A percentile compares a stretch with the other conserved stretches of the same genome.
Conservation (phyloP, 2,113 vertebrate genomes). For the Lasiurus cinereus region DNA sequence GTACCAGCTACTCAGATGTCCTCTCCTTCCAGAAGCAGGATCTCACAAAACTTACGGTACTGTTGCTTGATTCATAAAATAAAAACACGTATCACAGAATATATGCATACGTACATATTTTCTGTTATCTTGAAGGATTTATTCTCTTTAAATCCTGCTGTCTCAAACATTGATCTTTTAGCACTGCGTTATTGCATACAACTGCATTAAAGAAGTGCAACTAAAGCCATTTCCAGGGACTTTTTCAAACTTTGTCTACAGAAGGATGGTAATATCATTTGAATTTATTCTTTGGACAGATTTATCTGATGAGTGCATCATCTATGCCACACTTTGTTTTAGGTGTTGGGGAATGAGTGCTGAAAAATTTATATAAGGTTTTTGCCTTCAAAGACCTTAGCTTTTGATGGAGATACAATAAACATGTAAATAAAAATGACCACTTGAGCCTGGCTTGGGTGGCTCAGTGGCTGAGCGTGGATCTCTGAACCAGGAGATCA, state of each 20-base stretch:
- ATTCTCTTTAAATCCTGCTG: constrained; percentile 34
- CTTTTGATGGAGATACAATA: not conserved
- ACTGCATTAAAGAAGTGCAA: constrained; percentile 40
- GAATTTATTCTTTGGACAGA: not conserved
- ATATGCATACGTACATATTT: not conserved
- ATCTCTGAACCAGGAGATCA: too few relatives aligned
- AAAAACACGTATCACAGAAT: not conserved
- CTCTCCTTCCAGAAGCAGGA: constrained; percentile 1
- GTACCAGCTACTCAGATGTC: not conserved
- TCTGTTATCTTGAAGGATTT: not conserved
- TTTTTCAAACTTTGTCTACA: not conserved
- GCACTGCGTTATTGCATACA: constrained; percentile 31
- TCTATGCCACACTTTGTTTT: not conserved
- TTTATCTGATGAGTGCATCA: not conserved
- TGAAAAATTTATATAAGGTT: not conserved
- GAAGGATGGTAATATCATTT: not conserved
- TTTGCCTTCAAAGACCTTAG: not conserved
- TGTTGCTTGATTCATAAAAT: constrained; percentile 21
- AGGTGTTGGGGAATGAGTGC: not conserved
- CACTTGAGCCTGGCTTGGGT: not conserved
- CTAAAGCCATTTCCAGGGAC: not conserved
- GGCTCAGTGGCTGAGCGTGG: too few relatives aligned
- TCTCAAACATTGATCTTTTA: not conserved
- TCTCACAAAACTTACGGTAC: not conserved
- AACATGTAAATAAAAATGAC: not conserved